Percentiles rank a stretch among this genome's conserved stretches.
phyloP scores from a whole-genome alignment of 1,140 invertebrate species.

The Armadillidium nasatum region DNA sequence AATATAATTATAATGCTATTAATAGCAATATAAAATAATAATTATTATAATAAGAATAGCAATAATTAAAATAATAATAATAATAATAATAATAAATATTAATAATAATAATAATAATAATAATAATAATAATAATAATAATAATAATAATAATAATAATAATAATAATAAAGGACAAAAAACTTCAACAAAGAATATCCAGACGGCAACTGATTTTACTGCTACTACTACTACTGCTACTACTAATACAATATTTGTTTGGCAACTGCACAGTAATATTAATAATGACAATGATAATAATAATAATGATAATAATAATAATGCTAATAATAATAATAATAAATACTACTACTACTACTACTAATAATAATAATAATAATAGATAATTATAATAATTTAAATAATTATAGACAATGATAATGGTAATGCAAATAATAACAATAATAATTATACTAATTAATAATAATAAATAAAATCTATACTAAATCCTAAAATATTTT shows the following conservation, averaged over 20 bases:
- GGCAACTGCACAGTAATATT: neutral
- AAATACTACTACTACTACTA: neutral
- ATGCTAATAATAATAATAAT: neutral
- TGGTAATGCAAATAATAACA: too few relatives aligned
- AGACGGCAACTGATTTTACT: too few relatives aligned
- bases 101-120: neutral
- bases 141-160: neutral
- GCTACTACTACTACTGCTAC: too few relatives aligned
- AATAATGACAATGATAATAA: neutral
- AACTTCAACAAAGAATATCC: neutral
- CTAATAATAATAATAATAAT: neutral
- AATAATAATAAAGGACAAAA: neutral
- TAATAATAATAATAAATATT: neutral
- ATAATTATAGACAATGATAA: too few relatives aligned
- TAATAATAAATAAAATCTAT: too few relatives aligned
- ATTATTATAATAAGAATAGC: neutral
- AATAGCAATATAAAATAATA: neutral
- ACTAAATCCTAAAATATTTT: too few relatives aligned
- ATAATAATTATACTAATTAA: too few relatives aligned
- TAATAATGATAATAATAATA: neutral
- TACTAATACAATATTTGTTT: neutral
- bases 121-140: conserved; percentile 2
- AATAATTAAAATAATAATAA: too few relatives aligned
- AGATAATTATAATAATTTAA: too few relatives aligned
- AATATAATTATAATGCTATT: neutral